phyloP scores from a whole-genome alignment of 1,140 invertebrate species.

The Euglossa dilemma region DNA sequence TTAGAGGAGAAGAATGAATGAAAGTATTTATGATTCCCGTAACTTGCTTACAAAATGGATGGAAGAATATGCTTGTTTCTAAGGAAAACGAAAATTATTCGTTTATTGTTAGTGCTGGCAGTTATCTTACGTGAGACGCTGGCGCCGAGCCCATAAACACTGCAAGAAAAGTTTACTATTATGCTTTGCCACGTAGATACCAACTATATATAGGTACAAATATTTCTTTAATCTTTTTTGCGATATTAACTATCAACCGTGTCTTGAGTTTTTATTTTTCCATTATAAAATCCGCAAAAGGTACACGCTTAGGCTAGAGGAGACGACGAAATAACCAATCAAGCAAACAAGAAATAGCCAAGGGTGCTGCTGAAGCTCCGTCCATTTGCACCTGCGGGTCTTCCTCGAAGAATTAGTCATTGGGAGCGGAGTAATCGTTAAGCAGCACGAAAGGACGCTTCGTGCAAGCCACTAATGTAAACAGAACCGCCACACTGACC shows the following conservation, averaged over 20 bases:
- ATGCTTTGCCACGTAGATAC: not conserved
- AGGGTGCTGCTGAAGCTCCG: constrained; percentile 15
- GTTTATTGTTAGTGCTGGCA: constrained; percentile 41
- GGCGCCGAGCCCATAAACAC: constrained; percentile 6
- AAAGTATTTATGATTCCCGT: not conserved
- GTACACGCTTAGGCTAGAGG: not conserved
- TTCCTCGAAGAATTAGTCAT: constrained; percentile 51
- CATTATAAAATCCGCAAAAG: not conserved
- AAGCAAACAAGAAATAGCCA: constrained; percentile 5
- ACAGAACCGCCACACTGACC: not conserved
- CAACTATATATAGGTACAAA: not conserved
- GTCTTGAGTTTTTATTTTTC: not conserved
- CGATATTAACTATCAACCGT: not conserved
- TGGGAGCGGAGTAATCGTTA: constrained; percentile 34
- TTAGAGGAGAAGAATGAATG: not conserved
- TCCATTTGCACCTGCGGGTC: constrained; percentile 21
- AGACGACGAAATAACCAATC: constrained; percentile 11
- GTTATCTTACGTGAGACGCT: not conserved
- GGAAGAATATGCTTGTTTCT: constrained; percentile 17
- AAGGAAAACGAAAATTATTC: constrained; percentile 10
- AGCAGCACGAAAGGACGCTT: constrained; percentile 9
- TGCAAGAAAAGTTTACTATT: constrained; percentile 7
- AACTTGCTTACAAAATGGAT: not conserved
- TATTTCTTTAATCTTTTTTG: not conserved
- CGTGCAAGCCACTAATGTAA: constrained; percentile 18